Evolutionary conservation across 2,888 invertebrate species (phyloP).

Genomic region (Lutraria lutraria): DNA sequence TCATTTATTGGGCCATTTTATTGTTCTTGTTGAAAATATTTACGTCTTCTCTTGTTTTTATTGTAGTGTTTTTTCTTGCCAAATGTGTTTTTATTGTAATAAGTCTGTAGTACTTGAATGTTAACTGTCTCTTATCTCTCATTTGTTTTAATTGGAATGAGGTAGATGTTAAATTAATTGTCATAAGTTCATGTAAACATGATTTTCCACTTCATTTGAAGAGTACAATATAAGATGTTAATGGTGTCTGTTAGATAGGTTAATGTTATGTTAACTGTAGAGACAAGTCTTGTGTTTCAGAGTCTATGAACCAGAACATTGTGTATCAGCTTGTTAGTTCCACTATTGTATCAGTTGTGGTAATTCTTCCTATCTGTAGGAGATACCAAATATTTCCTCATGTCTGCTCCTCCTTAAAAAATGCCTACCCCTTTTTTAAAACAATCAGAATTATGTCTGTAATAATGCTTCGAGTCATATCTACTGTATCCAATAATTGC

Average conservation of each 20-base stretch:
- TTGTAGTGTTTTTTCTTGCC: background rate
- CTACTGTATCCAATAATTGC: too few species aligned
- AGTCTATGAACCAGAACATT: background rate
- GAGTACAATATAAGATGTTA: constrained; percentile 16
- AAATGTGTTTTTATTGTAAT: constrained; percentile 21
- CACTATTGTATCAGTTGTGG: background rate
- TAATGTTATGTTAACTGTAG: background rate
- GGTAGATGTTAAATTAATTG: constrained; percentile 30
- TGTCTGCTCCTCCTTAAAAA: too few species aligned
- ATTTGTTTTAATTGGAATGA: constrained; percentile 25
- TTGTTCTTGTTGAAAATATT: constrained; percentile 19
- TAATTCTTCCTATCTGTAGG: background rate
- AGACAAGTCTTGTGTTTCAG: background rate
- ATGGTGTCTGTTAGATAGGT: constrained; percentile 4
- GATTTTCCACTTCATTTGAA: constrained; percentile 49
- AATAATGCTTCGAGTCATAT: too few species aligned
- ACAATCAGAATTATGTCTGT: too few species aligned
- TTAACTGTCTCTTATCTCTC: constrained; percentile 1
- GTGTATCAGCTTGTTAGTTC: background rate
- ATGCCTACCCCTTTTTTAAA: too few species aligned
- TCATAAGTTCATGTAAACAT: constrained; percentile 50
- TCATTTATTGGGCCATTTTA: constrained; percentile 1
- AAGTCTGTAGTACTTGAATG: background rate
- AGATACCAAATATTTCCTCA: too few species aligned
- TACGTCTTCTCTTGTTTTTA: background rate